Percentiles rank a stretch among this genome's conserved stretches.
Evolutionary conservation across 2,888 invertebrate species (phyloP).

Genomic region (Cantharis lateralis): DNA sequence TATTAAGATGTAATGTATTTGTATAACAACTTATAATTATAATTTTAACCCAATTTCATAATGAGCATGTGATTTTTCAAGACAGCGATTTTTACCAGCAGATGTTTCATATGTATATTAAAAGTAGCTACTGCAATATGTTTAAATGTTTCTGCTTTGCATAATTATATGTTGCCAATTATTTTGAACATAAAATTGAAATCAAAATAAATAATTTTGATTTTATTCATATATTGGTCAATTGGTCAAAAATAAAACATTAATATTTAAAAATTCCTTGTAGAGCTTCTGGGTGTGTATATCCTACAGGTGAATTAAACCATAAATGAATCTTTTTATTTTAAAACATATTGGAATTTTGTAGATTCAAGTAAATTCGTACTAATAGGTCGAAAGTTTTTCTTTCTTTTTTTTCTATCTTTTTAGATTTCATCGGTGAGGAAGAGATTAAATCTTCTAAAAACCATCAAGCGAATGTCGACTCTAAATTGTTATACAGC

Average conservation of each 20-base stretch:
- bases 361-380: not conserved
- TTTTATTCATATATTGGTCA: not conserved
- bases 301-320: too few species aligned
- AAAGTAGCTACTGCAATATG: not conserved
- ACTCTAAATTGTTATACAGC: not conserved
- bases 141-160: not conserved
- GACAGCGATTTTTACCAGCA: not conserved
- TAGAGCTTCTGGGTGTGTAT: not conserved
- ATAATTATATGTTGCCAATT: not conserved
- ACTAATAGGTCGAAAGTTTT: too few species aligned
- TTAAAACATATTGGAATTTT: not conserved
- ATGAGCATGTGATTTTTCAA: slow-evolving; percentile 10
- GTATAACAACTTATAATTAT: slow-evolving; percentile 30
- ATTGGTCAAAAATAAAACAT: not conserved
- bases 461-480: not conserved
- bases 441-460: not conserved
- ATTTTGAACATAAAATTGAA: not conserved
- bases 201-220: not conserved
- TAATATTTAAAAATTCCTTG: not conserved
- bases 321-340: not conserved
- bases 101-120: not conserved
- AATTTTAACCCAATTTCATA: slow-evolving; percentile 29
- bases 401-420: too few species aligned
- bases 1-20: slow-evolving; percentile 23
- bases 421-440: not conserved